Percentiles rank a stretch among this genome's conserved stretches.
Evolutionary conservation across 2,797 vertebrate genomes (phyloP).

Genomic region (Coilia nasus): DNA sequence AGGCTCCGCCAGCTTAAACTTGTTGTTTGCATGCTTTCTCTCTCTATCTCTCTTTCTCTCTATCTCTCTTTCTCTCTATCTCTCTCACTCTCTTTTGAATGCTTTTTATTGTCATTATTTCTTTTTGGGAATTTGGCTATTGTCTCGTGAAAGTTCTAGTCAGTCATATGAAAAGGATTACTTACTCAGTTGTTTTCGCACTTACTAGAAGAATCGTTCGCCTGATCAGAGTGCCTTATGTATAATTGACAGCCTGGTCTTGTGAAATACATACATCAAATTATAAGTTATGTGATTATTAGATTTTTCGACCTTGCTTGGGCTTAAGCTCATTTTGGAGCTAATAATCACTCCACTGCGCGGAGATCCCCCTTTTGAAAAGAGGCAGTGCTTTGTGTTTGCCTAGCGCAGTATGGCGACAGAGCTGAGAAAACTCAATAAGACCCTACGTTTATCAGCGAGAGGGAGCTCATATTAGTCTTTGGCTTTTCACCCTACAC

Average conservation of each 20-base stretch:
- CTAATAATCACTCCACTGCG: background rate
- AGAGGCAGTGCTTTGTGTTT: background rate
- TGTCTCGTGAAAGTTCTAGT: slow-evolving; percentile 64
- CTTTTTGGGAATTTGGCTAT: slow-evolving; percentile 62
- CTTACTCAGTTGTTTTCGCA: slow-evolving; percentile 46
- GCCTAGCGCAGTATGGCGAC: background rate
- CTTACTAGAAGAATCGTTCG: slow-evolving; percentile 38
- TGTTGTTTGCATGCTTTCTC: slow-evolving; percentile 57
- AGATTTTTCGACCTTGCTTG: background rate
- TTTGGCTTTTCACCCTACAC: slow-evolving; percentile 46
- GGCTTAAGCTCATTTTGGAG: background rate
- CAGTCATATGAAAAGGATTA: slow-evolving; percentile 49
- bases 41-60: slow-evolving; percentile 34
- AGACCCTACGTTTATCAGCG: slow-evolving; percentile 21
- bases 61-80: background rate
- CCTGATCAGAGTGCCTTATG: slow-evolving; percentile 45
- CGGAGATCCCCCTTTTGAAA: background rate
- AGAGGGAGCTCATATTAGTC: slow-evolving; percentile 58
- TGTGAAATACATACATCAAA: background rate
- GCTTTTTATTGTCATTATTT: slow-evolving; percentile 52
- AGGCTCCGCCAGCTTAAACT: slow-evolving; percentile 66
- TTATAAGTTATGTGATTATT: background rate
- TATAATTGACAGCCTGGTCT: background rate
- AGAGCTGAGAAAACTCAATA: background rate
- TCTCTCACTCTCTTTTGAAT: slow-evolving; percentile 30